Evolutionary conservation across 2,797 vertebrate genomes (phyloP), one percentile per base, ranked within the genome.

Genomic region (Lagocephalus sceleratus): DNA sequence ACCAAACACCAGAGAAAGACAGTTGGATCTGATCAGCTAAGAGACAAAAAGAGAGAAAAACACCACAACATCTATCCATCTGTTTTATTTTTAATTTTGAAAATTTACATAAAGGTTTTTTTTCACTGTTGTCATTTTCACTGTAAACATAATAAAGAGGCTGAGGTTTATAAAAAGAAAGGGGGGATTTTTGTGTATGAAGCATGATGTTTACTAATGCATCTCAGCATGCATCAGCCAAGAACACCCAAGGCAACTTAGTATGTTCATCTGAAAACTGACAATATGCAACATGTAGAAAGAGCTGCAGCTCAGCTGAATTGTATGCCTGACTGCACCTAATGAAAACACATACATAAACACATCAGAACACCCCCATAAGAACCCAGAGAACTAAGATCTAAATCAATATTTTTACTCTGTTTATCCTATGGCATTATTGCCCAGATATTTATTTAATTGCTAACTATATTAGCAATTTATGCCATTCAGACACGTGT

Each of bases 1-100:
- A 71, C 48, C 20, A 44, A 23, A 63, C 45, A 65, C 41, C 29
- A 48, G 35, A 60, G 21, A 53, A 57, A 69, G 67, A 66, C 35
- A 59, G 23, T 53, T 42, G 40, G 46, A 47, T 55, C 19, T 8
- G 11, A 56, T 63, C 52, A 57, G 52, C 26, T 19, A n/a, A 47
- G 51, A 20, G 41, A 54, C 26, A 69, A 41, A 22, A 35, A 46
- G 25, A 43, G 50, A 29, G 48, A 41, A 16, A 54, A 10, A n/a
- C n/a, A n/a, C n/a, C n/a, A n/a, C n/a, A n/a, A 8, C 2, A 29
- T 29, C 26, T 29, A 9, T 29, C 26, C 10, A 9, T 29, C 26
- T 29, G 7, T 29, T n/a, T n/a, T n/a, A n/a, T n/a, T n/a, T n/a
- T n/a, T n/a, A n/a, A n/a, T n/a, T n/a, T 29, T 29, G 5, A 29